A percentile compares a stretch with the other conserved stretches of the same genome.
Evolutionary conservation across 2,888 invertebrate species (phyloP).

Genomic region (Pyrocoelia pectoralis): DNA sequence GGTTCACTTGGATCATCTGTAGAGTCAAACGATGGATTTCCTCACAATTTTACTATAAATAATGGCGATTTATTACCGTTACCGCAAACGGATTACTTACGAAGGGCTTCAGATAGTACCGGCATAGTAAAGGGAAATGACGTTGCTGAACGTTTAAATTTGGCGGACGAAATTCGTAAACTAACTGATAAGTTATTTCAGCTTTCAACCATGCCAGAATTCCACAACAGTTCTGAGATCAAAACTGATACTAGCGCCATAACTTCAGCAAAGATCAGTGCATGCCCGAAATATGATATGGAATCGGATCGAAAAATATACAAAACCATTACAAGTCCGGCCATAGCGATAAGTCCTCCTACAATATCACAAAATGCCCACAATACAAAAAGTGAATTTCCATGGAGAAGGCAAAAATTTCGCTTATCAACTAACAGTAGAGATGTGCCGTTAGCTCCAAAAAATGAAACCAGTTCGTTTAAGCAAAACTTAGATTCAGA

Average conservation of each 20-base stretch:
- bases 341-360: constrained; percentile 40
- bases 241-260: constrained; percentile 40
- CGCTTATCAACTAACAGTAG: constrained; percentile 73
- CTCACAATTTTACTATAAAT: constrained; percentile 28
- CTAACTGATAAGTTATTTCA: constrained; percentile 80
- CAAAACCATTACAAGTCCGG: constrained; percentile 28
- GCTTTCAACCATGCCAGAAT: constrained; percentile 71
- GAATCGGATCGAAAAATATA: neutral
- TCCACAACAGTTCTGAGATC: constrained; percentile 50
- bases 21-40: constrained; percentile 63
- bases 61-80: constrained; percentile 37
- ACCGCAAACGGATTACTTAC: constrained; percentile 46
- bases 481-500: constrained; percentile 43
- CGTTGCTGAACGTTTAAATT: constrained; percentile 70
- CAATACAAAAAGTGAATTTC: constrained; percentile 45
- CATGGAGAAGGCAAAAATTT: constrained; percentile 67
- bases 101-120: constrained; percentile 82
- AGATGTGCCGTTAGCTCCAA: constrained; percentile 67
- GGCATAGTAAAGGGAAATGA: constrained; percentile 70
- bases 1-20: constrained; percentile 76
- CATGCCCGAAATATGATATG: neutral
- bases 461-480: constrained; percentile 37
- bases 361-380: constrained; percentile 44
- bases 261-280: neutral
- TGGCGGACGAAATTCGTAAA: constrained; percentile 85